Base-by-base conservation (phyloP, 2,888 invertebrate genomes). In the Laspeyria flexula region DNA sequence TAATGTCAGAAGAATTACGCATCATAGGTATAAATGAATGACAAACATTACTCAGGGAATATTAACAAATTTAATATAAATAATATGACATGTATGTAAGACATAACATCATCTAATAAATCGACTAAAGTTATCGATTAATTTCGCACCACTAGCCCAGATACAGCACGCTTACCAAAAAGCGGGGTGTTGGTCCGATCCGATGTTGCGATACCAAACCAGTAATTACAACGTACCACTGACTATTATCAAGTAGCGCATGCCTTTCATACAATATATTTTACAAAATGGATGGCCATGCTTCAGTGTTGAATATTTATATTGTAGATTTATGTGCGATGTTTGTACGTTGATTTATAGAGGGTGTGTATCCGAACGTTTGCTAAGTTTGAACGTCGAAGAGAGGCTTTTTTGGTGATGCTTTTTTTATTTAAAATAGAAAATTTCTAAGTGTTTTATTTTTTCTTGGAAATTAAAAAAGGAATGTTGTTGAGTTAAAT, bases 201-300 rank as follows among this genome's bases (percentile, higher is more conserved):
- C 75, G 79, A 83, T 81, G 78, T 67, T 55, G 71, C 83, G 87
- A 88, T 88, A 88, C 75, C 68, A 80, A 74, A 68, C 77, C 83
- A 71, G 84, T 88, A 90, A 90, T 92, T 91, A 90, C 86, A 81
- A 80, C 77, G 83, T 85, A 85, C 85, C 82, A 85, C 85, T 82
- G 79, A 84, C 87, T 88, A 90, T 90, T 92, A 92, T 91, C 88
- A 90, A 91, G 91, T 92, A 91, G 88, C 89, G 75, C 81, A 71
- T 79, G 78, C 75, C 88, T 88, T 90, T 88, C 90, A 89, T 90
- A 90, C n/a, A n/a, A n/a, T 90, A 90, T 90, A 89, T 89, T 90
- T 89, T 86, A 90, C 86, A 85, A 85, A 90, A 89, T 88, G 88
- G 86, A 89, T 84, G 86, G 86, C 80, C 79, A 72, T 75, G 69